Percentiles rank a stretch among this genome's conserved stretches.
These are phyloP conservation scores for Micronisus gabar DNA, from an alignment of 2,113 vertebrate genomes.

Conservation along the genomic window DNA sequence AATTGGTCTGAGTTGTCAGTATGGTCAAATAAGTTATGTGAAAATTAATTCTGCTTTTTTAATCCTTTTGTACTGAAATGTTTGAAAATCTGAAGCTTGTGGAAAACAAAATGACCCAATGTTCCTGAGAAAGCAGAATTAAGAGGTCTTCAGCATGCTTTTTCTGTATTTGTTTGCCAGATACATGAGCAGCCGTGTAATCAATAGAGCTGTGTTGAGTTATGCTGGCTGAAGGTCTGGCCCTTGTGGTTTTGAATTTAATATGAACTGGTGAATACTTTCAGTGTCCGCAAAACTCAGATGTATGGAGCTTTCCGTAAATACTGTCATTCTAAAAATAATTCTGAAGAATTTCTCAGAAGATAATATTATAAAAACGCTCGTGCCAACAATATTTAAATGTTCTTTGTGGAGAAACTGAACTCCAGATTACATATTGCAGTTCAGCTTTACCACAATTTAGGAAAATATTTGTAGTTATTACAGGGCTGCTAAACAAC, in stretches of 20 bases:
- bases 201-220: neutral
- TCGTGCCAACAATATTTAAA: neutral
- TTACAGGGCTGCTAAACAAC: neutral
- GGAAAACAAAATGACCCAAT: neutral
- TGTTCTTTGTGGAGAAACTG: constrained; percentile 6
- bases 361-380: neutral
- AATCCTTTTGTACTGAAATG: neutral
- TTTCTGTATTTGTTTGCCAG: neutral
- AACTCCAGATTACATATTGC: neutral
- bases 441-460: neutral
- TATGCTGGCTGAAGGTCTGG: neutral
- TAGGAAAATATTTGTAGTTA: constrained; percentile 17
- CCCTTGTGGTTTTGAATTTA: neutral
- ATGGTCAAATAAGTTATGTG: neutral
- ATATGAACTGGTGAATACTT: neutral
- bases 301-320: neutral
- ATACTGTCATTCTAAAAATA: constrained; percentile 5
- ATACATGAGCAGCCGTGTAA: neutral
- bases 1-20: neutral
- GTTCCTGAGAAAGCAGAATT: neutral
- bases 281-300: neutral
- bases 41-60: neutral
- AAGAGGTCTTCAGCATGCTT: neutral
- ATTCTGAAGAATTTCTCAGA: neutral
- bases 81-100: neutral